Evolutionary conservation across 2,113 vertebrate species (phyloP), one percentile per base, ranked within the genome.

Genomic region (mouse (Mus musculus)): DNA sequence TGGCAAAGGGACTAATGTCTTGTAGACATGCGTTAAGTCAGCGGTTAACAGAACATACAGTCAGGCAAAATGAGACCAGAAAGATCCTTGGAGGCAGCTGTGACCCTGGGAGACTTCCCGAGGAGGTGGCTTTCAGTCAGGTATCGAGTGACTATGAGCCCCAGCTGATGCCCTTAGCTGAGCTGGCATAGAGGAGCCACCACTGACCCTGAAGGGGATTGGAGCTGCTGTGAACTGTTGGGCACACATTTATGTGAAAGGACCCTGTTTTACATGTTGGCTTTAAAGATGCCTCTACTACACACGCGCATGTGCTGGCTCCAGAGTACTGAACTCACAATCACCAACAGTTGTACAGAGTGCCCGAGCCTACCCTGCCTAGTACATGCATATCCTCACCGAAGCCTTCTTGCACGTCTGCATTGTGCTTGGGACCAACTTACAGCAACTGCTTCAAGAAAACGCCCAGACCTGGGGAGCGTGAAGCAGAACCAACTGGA

Each of bases 301-400:
- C 49, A 14, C 0, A 65, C 0, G 3, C 12, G 0, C 33, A 49
- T 12, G 26, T n/a, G 39, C 13, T 30, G 88, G 76, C 26, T 19
- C 36, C 5, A 0, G 36, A 94, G 52, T 33, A 20, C 0, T 7
- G 24, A 61, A 14, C 82, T 67, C 54, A 0, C 46, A n/a, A 46
- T 28, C 8, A 9, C 17, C 61, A 19, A 1, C 4, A 46, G 33
- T 5, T 0, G 67, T 24, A 0, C 3, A 0, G 30, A 69, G 67
- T 0, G 1, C 46, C 89, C 1, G 46, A 14, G 28, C 9, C 0
- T 5, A 63, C 56, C 67, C 49, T 3, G 2, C 0, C 28, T 0
- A 17, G 26, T 1, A 0, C 33, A 3, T 0, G 9, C 3, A 17
- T 7, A 54, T 65, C 17, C 49, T 54, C 76, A 12, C 42, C 16